Conservation (phyloP, 1,140 invertebrate genomes). For the Achatina immaculata region DNA sequence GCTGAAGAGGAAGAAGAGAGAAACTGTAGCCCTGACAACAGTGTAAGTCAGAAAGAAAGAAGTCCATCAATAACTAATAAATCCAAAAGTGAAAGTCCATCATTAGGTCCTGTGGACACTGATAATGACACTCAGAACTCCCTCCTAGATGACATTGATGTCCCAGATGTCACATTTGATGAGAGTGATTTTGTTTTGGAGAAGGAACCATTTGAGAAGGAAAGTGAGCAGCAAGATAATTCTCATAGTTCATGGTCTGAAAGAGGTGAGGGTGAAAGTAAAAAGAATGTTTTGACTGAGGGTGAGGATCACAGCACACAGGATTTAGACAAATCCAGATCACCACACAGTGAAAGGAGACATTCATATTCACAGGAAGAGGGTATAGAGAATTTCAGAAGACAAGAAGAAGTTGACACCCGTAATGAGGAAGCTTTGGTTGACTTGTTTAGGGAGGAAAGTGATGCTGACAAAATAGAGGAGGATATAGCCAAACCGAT, state of each 20-base stretch:
- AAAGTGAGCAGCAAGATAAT: conserved; percentile 2
- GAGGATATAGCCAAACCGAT: conserved; percentile 26
- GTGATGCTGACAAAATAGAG: conserved; percentile 32
- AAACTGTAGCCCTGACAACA: background rate
- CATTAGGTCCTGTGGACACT: conserved; percentile 15
- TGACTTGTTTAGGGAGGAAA: conserved; percentile 38
- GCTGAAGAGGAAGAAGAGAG: background rate
- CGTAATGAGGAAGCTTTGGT: conserved; percentile 37
- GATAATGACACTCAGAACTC: conserved; percentile 32
- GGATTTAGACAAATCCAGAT: background rate
- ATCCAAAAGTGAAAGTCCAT: conserved; percentile 8
- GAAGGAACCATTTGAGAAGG: conserved; percentile 29
- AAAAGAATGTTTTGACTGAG: background rate
- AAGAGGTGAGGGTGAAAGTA: background rate
- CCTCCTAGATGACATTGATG: conserved; percentile 28
- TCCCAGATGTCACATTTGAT: conserved; percentile 36
- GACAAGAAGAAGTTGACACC: conserved; percentile 31
- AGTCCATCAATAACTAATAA: background rate
- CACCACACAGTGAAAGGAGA: background rate
- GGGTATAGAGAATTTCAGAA: conserved; percentile 16
- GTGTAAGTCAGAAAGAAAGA: background rate
- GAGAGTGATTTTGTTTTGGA: conserved; percentile 40
- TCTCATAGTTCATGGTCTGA: background rate
- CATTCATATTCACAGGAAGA: background rate
- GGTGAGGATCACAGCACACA: background rate